phyloP scores from a whole-genome alignment of 2,888 invertebrate genomes.

The Rotaria socialis region DNA sequence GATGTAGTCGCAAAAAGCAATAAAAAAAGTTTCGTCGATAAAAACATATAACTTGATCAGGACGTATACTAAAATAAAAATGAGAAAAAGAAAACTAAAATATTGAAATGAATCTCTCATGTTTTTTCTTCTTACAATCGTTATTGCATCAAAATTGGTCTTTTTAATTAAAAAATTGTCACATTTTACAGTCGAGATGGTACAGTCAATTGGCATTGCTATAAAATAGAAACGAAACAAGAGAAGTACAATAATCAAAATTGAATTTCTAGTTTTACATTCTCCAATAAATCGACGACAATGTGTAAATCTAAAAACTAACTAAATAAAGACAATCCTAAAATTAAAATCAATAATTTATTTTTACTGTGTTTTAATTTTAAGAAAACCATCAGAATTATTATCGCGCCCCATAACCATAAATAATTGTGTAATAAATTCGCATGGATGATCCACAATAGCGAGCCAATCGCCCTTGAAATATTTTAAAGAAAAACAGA shows the following conservation, averaged over 20 bases:
- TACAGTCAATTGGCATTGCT: background rate
- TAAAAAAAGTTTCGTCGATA: background rate
- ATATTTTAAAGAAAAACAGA: background rate
- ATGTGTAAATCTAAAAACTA: background rate
- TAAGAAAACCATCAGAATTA: background rate
- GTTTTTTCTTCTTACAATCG: background rate
- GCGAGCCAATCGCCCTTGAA: background rate
- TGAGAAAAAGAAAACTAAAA: no score
- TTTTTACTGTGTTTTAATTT: background rate
- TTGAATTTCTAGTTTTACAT: background rate
- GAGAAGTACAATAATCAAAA: background rate
- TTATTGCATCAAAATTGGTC: background rate
- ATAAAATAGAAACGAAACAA: background rate
- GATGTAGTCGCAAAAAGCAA: background rate
- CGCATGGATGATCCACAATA: background rate
- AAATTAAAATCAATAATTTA: background rate
- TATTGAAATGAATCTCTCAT: no score
- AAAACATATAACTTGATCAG: background rate
- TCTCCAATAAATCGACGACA: background rate
- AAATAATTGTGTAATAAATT: constrained; percentile 28
- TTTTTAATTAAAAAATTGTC: background rate
- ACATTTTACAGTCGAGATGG: background rate
- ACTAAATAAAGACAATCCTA: background rate
- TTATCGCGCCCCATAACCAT: background rate
- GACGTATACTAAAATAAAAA: background rate